Conservation (phyloP, 1,140 invertebrate species). For the Stegodyphus dumicola region DNA sequence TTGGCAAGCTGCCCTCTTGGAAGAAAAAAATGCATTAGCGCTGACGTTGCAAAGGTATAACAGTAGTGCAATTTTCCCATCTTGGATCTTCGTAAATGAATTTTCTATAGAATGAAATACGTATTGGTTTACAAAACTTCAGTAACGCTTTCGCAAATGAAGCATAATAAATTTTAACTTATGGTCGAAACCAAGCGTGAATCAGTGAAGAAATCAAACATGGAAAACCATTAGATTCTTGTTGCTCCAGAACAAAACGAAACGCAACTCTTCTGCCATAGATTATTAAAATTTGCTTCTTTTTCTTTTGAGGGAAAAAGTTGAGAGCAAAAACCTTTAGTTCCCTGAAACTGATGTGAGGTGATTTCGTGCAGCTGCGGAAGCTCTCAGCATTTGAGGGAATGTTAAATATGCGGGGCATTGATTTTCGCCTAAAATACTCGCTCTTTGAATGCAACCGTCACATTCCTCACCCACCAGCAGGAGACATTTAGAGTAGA, state of each 20-base stretch:
- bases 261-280: constrained; percentile 31
- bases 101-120: no score
- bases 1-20: no score
- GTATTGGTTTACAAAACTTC: no score
- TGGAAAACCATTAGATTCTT: constrained; percentile 37
- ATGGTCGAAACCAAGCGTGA: constrained; percentile 7
- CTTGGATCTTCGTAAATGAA: no score
- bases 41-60: no score
- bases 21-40: no score
- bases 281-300: constrained; percentile 53
- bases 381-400: constrained; percentile 48
- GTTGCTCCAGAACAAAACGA: constrained; percentile 22
- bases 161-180: no score
- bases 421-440: constrained; percentile 54
- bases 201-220: constrained; percentile 48
- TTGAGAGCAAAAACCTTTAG: constrained; percentile 46
- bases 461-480: not conserved
- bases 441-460: constrained; percentile 21
- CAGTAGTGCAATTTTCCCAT: no score
- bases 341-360: constrained; percentile 47
- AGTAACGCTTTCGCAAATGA: no score
- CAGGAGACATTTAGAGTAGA: not conserved
- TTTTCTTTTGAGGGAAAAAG: constrained; percentile 30
- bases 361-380: constrained; percentile 46
- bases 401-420: constrained; percentile 57